Conservation (phyloP, 2,888 invertebrate species). For the Dicranocentrus wangi region DNA sequence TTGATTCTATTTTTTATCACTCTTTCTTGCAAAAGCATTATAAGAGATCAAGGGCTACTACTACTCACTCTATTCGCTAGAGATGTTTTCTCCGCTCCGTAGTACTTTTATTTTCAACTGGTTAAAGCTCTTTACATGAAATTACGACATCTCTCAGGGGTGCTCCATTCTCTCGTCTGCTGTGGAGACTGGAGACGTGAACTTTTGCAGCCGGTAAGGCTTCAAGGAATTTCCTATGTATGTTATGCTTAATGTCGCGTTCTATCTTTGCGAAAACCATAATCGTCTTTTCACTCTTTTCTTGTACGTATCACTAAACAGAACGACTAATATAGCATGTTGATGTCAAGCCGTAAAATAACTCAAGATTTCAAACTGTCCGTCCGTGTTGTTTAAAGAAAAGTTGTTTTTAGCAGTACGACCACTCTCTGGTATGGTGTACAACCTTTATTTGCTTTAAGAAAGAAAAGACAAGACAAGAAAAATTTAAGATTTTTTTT, state of each 20-base stretch:
- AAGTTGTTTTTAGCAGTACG: too few species aligned
- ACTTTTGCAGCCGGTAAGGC: not conserved
- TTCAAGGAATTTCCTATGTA: not conserved
- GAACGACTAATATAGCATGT: conserved; percentile 28
- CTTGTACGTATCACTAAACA: conserved; percentile 31
- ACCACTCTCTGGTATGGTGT: conserved; percentile 2
- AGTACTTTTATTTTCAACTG: conserved; percentile 16
- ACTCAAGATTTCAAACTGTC: conserved; percentile 43
- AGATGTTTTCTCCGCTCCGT: not conserved
- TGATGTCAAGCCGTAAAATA: conserved; percentile 39
- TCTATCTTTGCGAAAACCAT: not conserved
- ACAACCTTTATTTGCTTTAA: too few species aligned
- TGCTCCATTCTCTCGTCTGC: not conserved
- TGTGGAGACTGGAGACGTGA: conserved; percentile 9
- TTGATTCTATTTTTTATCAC: conserved; percentile 65
- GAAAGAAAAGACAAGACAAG: too few species aligned
- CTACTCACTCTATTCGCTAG: conserved; percentile 8
- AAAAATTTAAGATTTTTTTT: not conserved
- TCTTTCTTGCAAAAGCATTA: conserved; percentile 27
- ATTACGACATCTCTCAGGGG: conserved; percentile 24
- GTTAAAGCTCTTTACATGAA: conserved; percentile 35
- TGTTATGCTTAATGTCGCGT: not conserved
- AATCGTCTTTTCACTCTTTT: conserved; percentile 14
- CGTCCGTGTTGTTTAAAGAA: not conserved
- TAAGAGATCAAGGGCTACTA: conserved; percentile 42